These are phyloP conservation scores for Anniella stebbinsi DNA, from an alignment of 2,797 vertebrate species.

Conservation along the genomic window DNA sequence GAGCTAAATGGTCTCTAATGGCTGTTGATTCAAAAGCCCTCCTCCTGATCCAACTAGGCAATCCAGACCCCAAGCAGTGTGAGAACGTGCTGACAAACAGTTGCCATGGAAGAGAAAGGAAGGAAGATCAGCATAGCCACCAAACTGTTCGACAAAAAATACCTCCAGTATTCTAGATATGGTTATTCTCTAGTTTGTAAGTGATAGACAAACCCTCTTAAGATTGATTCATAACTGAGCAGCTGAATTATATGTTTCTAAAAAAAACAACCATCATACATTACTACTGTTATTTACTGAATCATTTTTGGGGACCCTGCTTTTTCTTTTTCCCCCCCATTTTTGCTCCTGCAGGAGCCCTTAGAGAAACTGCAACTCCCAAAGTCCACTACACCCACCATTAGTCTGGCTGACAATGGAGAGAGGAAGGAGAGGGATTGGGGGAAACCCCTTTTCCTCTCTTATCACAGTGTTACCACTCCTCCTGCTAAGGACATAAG, in stretches of 20 bases:
- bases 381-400: no score
- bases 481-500: not conserved
- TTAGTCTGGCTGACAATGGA: not conserved
- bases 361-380: no score
- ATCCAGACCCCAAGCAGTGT: not conserved
- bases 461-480: not conserved
- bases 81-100: not conserved
- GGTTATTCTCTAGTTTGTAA: not conserved
- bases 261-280: no score
- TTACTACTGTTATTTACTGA: no score
- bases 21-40: not conserved
- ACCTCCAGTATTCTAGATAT: not conserved
- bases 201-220: not conserved
- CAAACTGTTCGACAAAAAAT: not conserved
- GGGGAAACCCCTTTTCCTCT: not conserved
- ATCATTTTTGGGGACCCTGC: no score
- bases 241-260: no score
- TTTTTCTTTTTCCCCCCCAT: no score
- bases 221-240: not conserved
- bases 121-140: not conserved
- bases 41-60: not conserved
- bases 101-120: not conserved
- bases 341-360: no score
- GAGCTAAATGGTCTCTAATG: not conserved
- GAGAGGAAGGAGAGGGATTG: not conserved